Evolutionary conservation across 92 coral and sea anemone genomes (phyloP), one percentile per base, ranked within the genome.

Genomic region (Actinernus sp.): DNA sequence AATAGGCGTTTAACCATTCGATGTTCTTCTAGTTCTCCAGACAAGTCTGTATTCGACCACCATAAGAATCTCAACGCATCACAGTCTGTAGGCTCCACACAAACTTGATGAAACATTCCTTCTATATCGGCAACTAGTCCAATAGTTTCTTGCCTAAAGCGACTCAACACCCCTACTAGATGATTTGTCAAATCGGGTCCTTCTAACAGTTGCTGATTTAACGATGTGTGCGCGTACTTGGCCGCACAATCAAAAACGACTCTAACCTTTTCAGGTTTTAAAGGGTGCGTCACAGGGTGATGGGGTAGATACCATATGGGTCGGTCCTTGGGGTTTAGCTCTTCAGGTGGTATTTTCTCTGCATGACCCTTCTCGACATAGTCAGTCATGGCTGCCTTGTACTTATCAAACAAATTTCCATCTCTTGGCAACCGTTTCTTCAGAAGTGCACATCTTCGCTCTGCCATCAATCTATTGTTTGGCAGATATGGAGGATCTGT

Each of bases 291-390:
- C 3, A 76, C 84, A 1, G 84, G 84, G 36, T 83, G 79, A 51
- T 83, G 71, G 8, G 84, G 79, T 3, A 83, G 67, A 63, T 74
- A 68, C 84, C 88, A 82, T 3, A 64, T 41, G 13, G 88, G 65
- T 58, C 43, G n/a, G 31, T 63, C 76, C 1, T 21, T 26, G 7
- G 28, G 31, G 27, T 52, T 10, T 6, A 82, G 58, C 53, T 74
- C 73, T n/a, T 77, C 74, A 3, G 45, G 31, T 2, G 82, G 83
- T 14, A 84, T 52, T 41, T 40, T 84, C 41, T 57, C 55, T 9
- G 86, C 92, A 26, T 85, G 73, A 1, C 87, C 92, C 26, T 73
- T 51, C 12, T 31, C 64, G 25, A 86, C 58, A 68, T 85, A 85
- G 21, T 85, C 85, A 28, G 16, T 8, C 76, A 65, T 64, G 10